These are phyloP conservation scores for Numenius phaeopus DNA, from an alignment of 2,797 vertebrate species.

Conservation along the genomic window DNA sequence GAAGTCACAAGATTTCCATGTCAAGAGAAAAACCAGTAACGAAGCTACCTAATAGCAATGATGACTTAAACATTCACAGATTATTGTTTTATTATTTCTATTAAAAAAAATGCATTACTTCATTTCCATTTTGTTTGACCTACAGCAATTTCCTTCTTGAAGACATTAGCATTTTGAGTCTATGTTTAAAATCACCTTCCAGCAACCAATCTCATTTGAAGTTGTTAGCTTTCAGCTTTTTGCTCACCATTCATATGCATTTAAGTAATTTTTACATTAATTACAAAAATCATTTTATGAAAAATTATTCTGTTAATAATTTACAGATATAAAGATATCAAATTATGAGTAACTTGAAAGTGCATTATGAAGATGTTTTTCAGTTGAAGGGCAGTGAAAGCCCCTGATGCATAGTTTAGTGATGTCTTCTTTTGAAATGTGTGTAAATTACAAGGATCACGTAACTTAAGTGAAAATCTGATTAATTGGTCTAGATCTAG, in stretches of 20 bases:
- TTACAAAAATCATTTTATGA: neutral
- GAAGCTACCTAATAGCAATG: neutral
- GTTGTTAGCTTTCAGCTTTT: neutral
- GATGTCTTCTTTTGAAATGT: neutral
- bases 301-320: neutral
- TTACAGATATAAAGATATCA: neutral
- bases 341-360: neutral
- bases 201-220: neutral
- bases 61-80: neutral
- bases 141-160: neutral
- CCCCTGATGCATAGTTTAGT: neutral
- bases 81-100: neutral
- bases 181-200: neutral
- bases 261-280: neutral
- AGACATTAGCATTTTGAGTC: neutral
- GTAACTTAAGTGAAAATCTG: neutral
- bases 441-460: neutral
- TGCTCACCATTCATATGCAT: neutral
- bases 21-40: neutral
- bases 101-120: neutral
- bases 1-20: neutral
- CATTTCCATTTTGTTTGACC: neutral
- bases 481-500: neutral
- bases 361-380: neutral
- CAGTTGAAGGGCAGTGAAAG: neutral